These are phyloP conservation scores for Barbus barbus DNA, from an alignment of 2,113 vertebrate genomes.

Conservation along the genomic window DNA sequence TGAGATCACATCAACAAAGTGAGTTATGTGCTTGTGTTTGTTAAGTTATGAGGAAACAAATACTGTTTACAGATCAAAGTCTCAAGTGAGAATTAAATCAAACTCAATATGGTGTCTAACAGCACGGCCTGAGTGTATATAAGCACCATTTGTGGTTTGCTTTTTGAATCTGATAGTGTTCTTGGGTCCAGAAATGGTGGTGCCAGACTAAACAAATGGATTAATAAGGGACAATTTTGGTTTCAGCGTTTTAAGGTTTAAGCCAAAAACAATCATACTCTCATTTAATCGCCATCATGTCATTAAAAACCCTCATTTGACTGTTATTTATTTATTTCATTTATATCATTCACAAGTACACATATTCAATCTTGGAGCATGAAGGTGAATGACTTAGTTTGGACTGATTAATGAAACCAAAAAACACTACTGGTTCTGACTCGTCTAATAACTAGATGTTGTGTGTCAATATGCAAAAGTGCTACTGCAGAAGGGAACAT, in stretches of 20 bases:
- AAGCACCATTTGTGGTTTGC: background rate
- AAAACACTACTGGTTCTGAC: background rate
- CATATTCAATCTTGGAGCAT: background rate
- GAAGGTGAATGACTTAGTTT: background rate
- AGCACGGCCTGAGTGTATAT: background rate
- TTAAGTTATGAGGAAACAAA: background rate
- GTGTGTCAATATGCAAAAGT: too few relatives aligned
- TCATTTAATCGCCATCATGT: background rate
- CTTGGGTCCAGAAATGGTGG: background rate
- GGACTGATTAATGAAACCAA: background rate
- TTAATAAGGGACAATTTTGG: background rate
- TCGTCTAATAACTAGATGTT: too few relatives aligned
- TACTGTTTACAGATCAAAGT: background rate
- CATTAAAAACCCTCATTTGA: background rate
- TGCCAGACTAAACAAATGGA: background rate
- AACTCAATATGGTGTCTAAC: background rate
- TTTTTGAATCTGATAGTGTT: background rate
- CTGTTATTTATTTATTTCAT: background rate
- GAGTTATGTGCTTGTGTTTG: background rate
- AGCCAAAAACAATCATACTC: background rate
- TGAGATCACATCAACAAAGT: constrained; percentile 42
- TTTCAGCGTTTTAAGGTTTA: background rate
- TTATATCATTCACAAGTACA: too few relatives aligned
- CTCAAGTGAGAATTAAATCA: background rate
- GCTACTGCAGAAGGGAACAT: too few relatives aligned